These are phyloP conservation scores for Micronisus gabar DNA, from an alignment of 2,113 vertebrate species.

Conservation along the genomic window DNA sequence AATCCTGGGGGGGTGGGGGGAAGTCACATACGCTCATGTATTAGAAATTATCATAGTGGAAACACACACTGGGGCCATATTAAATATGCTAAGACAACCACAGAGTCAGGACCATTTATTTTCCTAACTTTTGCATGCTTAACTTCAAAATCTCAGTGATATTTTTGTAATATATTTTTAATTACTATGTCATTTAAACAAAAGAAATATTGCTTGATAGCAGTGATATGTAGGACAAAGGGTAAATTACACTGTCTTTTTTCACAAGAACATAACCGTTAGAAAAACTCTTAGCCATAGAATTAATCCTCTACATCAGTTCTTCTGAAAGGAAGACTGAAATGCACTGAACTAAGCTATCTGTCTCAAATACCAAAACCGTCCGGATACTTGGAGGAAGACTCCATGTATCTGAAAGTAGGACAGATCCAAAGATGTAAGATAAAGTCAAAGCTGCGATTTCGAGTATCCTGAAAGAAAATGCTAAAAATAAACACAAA, in stretches of 20 bases:
- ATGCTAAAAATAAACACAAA: slow-evolving; percentile 17
- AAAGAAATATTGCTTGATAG: slow-evolving; percentile 41
- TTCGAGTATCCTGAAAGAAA: slow-evolving; percentile 2
- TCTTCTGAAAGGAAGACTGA: neutral
- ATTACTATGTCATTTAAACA: neutral
- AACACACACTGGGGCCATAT: neutral
- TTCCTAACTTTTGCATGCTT: neutral
- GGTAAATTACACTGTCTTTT: neutral
- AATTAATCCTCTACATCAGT: neutral
- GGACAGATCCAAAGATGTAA: neutral
- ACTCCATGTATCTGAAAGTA: neutral
- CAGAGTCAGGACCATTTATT: neutral
- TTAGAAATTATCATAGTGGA: neutral
- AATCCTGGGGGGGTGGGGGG: neutral
- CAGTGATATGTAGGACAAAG: neutral
- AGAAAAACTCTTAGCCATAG: neutral
- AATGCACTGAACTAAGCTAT: neutral
- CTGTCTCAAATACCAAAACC: neutral
- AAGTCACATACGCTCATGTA: neutral
- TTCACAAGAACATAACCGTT: neutral
- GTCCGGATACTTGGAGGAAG: neutral
- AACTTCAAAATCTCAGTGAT: neutral
- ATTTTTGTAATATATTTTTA: neutral
- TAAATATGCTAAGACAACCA: neutral
- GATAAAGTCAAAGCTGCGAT: neutral